phyloP scores from a whole-genome alignment of 2,797 vertebrate genomes.

The Anniella stebbinsi region DNA sequence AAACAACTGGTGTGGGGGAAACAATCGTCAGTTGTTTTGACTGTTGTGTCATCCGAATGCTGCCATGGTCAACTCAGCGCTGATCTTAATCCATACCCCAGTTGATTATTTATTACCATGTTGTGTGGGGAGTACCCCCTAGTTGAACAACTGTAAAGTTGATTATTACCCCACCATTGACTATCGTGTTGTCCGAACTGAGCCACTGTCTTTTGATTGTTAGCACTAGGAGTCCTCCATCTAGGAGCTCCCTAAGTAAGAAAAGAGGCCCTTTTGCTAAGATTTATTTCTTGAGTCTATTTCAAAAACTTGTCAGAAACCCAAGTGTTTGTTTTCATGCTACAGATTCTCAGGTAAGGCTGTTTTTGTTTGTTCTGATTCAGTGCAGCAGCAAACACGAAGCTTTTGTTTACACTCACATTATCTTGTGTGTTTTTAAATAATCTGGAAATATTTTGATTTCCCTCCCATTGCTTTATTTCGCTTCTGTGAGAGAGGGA shows the following conservation, averaged over 20 bases:
- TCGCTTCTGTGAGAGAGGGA: constrained; percentile 4
- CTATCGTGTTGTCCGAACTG: too few relatives aligned
- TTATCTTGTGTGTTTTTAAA: constrained; percentile 57
- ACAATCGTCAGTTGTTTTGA: too few relatives aligned
- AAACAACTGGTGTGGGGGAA: too few relatives aligned
- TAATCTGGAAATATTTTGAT: constrained; percentile 46
- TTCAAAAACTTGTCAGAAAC: constrained; percentile 69
- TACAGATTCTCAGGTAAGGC: constrained; percentile 74
- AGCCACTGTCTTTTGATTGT: too few relatives aligned
- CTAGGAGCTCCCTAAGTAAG: neutral
- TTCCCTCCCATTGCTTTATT: constrained; percentile 44
- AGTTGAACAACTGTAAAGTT: too few relatives aligned
- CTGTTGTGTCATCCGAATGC: too few relatives aligned
- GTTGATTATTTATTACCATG: too few relatives aligned
- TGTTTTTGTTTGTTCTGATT: constrained; percentile 70
- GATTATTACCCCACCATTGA: too few relatives aligned
- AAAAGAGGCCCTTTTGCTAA: neutral
- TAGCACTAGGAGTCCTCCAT: too few relatives aligned
- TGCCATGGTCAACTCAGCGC: too few relatives aligned
- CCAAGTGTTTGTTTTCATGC: constrained; percentile 71
- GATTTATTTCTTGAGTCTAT: constrained; percentile 26
- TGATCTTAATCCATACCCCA: too few relatives aligned
- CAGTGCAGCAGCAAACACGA: constrained; percentile 66
- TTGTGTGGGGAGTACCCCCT: too few relatives aligned
- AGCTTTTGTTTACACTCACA: constrained; percentile 66